Percentiles rank a stretch among this genome's conserved stretches.
Evolutionary conservation across 2,797 vertebrate genomes (phyloP).

Genomic region (Eidolon dupreanum): DNA sequence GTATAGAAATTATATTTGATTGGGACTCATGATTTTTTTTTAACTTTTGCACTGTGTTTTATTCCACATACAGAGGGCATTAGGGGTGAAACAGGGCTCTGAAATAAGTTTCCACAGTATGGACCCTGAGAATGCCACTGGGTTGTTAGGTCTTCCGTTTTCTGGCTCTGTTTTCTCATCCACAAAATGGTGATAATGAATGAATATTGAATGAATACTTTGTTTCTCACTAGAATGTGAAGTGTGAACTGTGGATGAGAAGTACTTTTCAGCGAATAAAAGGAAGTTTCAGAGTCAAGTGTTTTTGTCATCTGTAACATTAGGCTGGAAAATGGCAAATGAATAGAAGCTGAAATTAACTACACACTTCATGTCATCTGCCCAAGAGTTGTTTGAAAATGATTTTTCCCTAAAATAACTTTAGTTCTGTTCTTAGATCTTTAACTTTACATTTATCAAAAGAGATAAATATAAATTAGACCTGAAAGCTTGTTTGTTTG

Average conservation of each 20-base stretch:
- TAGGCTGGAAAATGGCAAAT: neutral
- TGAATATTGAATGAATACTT: neutral
- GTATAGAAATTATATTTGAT: neutral
- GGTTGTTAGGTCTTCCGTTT: neutral
- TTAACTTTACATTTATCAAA: neutral
- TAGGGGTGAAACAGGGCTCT: neutral
- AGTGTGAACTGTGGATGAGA: neutral
- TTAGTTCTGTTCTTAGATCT: neutral
- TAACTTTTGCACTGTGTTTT: neutral
- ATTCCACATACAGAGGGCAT: neutral
- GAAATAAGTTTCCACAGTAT: neutral
- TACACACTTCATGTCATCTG: neutral
- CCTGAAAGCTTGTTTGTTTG: neutral
- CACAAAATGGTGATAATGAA: neutral
- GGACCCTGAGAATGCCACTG: neutral
- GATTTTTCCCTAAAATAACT: neutral
- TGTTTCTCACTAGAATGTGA: neutral
- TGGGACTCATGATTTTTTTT: neutral
- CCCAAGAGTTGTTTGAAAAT: neutral
- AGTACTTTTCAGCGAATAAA: neutral
- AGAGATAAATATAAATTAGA: neutral
- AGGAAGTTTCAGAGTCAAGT: neutral
- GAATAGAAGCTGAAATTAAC: neutral
- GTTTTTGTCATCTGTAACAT: neutral
- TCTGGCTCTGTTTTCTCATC: neutral